Percentiles rank a stretch among this genome's conserved stretches.
phyloP scores from a whole-genome alignment of 2,797 vertebrate species.

The Adrianichthys oophorus region DNA sequence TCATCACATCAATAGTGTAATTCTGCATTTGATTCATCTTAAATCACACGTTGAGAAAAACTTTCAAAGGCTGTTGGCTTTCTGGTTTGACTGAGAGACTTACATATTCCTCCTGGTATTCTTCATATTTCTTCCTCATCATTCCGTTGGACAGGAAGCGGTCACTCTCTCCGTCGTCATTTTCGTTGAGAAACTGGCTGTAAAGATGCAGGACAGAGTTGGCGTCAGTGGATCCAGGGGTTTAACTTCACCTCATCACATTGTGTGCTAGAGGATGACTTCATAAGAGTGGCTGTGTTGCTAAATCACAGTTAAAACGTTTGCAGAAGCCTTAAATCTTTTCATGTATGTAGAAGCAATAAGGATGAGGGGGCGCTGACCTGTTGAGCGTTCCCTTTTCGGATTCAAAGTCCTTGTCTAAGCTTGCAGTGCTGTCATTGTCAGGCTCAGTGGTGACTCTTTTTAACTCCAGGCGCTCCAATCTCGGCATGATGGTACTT shows the following conservation, averaged over 20 bases:
- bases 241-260: not conserved
- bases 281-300: not conserved
- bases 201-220: conserved; percentile 10
- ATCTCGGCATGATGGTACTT: conserved; percentile 54
- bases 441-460: conserved; percentile 87
- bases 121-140: conserved; percentile 86
- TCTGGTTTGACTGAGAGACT: conserved; percentile 26
- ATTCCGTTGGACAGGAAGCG: conserved; percentile 92
- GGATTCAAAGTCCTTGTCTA: conserved; percentile 80
- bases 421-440: conserved; percentile 87
- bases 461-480: conserved; percentile 90
- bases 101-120: conserved; percentile 92
- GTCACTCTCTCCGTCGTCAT: conserved; percentile 86
- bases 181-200: conserved; percentile 84
- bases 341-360: not conserved
- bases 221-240: too few species aligned
- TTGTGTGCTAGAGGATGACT: not conserved
- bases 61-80: not conserved
- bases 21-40: not conserved
- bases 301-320: not conserved
- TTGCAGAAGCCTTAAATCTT: not conserved
- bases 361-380: conserved; percentile 56
- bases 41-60: not conserved
- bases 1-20: not conserved
- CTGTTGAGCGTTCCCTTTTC: conserved; percentile 88